Conservation (phyloP, 2,113 vertebrate genomes). For the Nesogale talazaci region DNA sequence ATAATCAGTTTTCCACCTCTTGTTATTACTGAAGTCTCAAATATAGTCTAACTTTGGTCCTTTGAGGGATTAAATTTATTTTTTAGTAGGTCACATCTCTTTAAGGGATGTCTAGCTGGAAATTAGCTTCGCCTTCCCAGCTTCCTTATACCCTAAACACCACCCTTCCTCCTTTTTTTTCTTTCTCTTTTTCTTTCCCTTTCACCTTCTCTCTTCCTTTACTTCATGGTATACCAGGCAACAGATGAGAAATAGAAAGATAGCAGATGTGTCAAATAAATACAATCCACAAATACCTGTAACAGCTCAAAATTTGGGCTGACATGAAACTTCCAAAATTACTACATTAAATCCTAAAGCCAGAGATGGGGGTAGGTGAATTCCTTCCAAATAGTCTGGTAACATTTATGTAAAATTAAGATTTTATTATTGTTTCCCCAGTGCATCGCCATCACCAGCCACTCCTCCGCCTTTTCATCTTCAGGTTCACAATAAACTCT, state of each 20-base stretch:
- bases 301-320: constrained; percentile 16
- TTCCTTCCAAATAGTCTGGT: constrained; percentile 47
- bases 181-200: background rate
- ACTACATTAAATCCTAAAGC: constrained; percentile 16
- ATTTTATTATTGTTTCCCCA: constrained; percentile 37
- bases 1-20: too few species aligned
- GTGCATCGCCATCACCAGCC: background rate
- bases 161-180: too few species aligned
- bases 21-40: background rate
- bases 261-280: background rate
- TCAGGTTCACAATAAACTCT: constrained; percentile 50
- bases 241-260: background rate
- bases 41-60: background rate
- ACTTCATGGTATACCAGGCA: background rate
- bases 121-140: background rate
- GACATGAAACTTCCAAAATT: constrained; percentile 41
- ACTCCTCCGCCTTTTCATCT: constrained; percentile 25
- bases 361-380: background rate
- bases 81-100: background rate
- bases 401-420: constrained; percentile 61
- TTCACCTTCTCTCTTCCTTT: background rate
- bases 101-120: background rate
- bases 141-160: too few species aligned
- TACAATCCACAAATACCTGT: background rate
- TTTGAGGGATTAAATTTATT: constrained; percentile 25